These are phyloP conservation scores for Boloria selene DNA, from an alignment of 2,888 invertebrate genomes.

Conservation along the genomic window DNA sequence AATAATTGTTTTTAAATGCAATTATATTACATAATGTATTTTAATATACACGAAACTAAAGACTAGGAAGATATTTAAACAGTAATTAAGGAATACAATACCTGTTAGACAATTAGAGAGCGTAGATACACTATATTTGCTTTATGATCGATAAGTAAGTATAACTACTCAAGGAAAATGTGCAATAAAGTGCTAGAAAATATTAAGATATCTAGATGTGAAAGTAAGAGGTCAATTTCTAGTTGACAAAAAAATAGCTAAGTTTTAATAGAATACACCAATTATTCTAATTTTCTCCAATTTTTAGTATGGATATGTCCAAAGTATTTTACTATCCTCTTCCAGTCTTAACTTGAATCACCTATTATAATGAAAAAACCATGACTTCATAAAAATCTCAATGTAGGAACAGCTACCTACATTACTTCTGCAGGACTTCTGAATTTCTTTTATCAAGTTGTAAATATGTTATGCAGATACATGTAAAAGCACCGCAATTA, in stretches of 20 bases:
- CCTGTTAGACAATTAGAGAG: conserved; percentile 33
- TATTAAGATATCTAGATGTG: conserved; percentile 4
- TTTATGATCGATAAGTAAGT: conserved; percentile 30
- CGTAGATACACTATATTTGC: conserved; percentile 23
- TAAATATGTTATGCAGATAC: conserved; percentile 25
- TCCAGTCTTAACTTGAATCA: neutral
- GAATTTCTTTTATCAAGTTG: conserved; percentile 1
- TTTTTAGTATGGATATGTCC: neutral
- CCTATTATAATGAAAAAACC: neutral
- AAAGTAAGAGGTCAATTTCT: neutral
- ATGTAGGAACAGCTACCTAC: conserved; percentile 3
- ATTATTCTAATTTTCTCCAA: too few relatives aligned
- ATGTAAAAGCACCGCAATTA: conserved; percentile 50
- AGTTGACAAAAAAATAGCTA: neutral
- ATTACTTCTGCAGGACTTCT: neutral
- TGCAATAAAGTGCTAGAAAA: conserved; percentile 26
- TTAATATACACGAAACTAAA: neutral
- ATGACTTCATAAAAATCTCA: neutral
- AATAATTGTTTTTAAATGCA: neutral
- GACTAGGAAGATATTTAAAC: conserved; percentile 24
- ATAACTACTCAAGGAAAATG: conserved; percentile 28
- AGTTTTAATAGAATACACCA: neutral
- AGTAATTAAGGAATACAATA: conserved; percentile 16
- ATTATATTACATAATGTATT: neutral
- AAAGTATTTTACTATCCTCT: conserved; percentile 1